Evolutionary conservation across 2,113 vertebrate genomes (phyloP).

Genomic region (Oncorhynchus keta): DNA sequence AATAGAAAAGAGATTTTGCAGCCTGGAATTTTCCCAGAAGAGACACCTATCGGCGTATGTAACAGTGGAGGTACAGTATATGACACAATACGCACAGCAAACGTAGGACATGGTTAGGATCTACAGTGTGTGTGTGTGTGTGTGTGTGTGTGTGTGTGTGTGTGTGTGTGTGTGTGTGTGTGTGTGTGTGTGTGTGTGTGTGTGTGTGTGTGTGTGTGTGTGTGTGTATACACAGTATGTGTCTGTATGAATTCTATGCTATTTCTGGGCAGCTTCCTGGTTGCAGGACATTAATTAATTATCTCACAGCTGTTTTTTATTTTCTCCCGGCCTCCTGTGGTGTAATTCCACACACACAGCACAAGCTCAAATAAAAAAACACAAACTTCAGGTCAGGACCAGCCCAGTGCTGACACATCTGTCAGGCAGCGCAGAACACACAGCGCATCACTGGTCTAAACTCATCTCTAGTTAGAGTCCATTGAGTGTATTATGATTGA

Average conservation of each 20-base stretch:
- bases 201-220: slow-evolving; percentile 3
- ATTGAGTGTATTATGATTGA: slow-evolving; percentile 1
- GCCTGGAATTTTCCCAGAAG: slow-evolving; percentile 21
- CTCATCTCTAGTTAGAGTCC: slow-evolving; percentile 6
- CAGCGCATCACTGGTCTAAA: slow-evolving; percentile 33
- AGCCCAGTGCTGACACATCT: slow-evolving; percentile 30
- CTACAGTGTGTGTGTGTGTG: too few relatives aligned
- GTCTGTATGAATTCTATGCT: slow-evolving; percentile 37
- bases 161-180: slow-evolving; percentile 11
- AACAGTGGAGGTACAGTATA: too few relatives aligned
- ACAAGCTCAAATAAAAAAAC: slow-evolving; percentile 63
- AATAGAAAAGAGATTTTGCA: slow-evolving; percentile 54
- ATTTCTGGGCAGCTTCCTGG: slow-evolving; percentile 51
- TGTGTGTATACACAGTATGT: neutral
- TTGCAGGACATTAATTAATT: slow-evolving; percentile 69
- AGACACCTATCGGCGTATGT: neutral
- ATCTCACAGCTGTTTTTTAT: slow-evolving; percentile 75
- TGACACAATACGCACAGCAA: too few relatives aligned
- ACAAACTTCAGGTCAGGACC: neutral
- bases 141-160: too few relatives aligned
- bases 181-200: neutral
- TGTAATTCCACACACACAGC: slow-evolving; percentile 67
- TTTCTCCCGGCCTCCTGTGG: slow-evolving; percentile 60
- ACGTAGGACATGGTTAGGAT: too few relatives aligned
- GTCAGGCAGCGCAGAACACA: slow-evolving; percentile 42